Evolutionary conservation across 2,888 invertebrate species (phyloP).

Genomic region (Criorhina ranunculi): DNA sequence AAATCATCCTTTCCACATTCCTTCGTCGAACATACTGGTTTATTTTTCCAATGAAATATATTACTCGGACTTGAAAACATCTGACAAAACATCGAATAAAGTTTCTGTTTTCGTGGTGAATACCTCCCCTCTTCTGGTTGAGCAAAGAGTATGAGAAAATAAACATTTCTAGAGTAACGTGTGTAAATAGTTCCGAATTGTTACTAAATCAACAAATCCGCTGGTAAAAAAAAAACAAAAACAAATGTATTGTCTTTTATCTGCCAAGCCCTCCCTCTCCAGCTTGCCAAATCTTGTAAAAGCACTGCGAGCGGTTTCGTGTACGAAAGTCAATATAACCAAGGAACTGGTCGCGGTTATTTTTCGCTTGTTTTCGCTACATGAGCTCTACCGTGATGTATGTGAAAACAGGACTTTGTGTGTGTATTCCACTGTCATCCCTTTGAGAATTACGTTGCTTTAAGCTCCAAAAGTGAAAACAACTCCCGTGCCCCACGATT

Average conservation of each 20-base stretch:
- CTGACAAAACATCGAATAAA: too few species aligned
- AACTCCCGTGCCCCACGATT: constrained; percentile 9
- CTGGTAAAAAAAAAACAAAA: constrained; percentile 7
- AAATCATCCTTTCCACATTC: too few species aligned
- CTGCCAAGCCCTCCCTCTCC: neutral
- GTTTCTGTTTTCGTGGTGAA: too few species aligned
- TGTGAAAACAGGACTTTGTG: constrained; percentile 12
- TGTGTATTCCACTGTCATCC: constrained; percentile 18
- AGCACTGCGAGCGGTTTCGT: constrained; percentile 40
- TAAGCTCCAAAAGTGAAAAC: constrained; percentile 27
- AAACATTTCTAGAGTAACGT: constrained; percentile 21
- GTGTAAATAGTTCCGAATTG: constrained; percentile 28
- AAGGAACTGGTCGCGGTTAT: constrained; percentile 38
- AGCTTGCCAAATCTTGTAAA: constrained; percentile 9
- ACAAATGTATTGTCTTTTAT: constrained; percentile 28
- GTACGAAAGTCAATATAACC: constrained; percentile 34
- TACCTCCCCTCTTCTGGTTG: neutral
- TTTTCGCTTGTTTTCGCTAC: constrained; percentile 29
- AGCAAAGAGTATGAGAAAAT: neutral
- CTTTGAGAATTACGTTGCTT: constrained; percentile 33
- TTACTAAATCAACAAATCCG: constrained; percentile 27
- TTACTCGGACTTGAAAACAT: too few species aligned
- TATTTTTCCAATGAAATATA: too few species aligned
- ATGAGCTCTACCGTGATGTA: constrained; percentile 17
- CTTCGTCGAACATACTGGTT: too few species aligned